A percentile compares a stretch with the other conserved stretches of the same genome.
phyloP scores from a whole-genome alignment of 92 coral and sea anemone genomes.

The Parazoanthus swiftii region DNA sequence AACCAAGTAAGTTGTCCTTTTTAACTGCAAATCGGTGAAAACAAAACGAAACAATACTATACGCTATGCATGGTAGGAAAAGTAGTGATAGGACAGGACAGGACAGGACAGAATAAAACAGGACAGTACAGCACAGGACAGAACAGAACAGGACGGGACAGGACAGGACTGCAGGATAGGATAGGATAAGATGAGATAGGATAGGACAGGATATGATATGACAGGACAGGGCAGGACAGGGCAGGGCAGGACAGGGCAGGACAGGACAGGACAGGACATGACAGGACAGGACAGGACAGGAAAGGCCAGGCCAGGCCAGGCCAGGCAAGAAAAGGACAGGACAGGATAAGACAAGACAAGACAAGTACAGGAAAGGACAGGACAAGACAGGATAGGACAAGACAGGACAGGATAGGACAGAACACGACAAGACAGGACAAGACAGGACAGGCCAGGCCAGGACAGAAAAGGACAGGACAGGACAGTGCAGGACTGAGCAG shows the following conservation, averaged over 20 bases:
- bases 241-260: background rate
- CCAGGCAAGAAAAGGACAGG: background rate
- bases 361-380: background rate
- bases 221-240: background rate
- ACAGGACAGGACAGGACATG: background rate
- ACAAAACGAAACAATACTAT: background rate
- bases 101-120: background rate
- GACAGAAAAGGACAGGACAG: background rate
- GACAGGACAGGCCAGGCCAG: background rate
- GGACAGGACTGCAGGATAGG: background rate
- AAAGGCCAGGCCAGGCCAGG: background rate
- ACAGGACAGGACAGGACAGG: background rate
- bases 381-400: background rate
- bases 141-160: background rate
- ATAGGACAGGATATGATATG: background rate
- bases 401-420: background rate
- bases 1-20: constrained; percentile 74
- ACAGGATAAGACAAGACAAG: background rate
- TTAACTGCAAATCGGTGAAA: background rate
- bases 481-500: background rate
- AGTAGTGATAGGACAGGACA: background rate
- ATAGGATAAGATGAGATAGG: background rate
- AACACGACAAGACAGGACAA: background rate
- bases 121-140: background rate
- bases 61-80: background rate